phyloP scores from a whole-genome alignment of 2,113 vertebrate genomes.

The Hymenochirus boettgeri region DNA sequence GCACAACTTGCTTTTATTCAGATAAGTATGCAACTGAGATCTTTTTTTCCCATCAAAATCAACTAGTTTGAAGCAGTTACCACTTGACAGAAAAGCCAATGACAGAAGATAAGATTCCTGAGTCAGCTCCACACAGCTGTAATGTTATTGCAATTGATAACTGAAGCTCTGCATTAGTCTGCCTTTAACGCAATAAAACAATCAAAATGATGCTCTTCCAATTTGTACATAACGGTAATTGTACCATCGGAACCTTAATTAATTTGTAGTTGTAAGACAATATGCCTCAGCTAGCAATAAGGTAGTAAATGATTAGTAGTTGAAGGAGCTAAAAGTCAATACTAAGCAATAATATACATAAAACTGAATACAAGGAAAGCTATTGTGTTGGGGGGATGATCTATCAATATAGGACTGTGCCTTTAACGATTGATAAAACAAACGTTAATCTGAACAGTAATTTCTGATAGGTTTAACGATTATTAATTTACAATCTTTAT shows the following conservation, averaged over 20 bases:
- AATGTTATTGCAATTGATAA: conserved; percentile 39
- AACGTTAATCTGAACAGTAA: no score
- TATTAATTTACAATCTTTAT: no score
- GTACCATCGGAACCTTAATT: conserved; percentile 33
- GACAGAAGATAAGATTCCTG: conserved; percentile 1
- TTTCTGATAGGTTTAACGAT: no score
- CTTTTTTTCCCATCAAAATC: conserved; percentile 5
- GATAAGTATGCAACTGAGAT: conserved; percentile 7
- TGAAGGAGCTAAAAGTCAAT: conserved; percentile 18
- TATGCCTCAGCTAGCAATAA: conserved; percentile 20
- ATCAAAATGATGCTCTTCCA: conserved; percentile 25
- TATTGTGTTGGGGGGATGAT: no score
- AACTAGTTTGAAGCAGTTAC: conserved; percentile 21
- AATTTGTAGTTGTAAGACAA: conserved; percentile 27
- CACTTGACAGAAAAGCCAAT: conserved; percentile 28
- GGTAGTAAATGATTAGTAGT: conserved; percentile 22
- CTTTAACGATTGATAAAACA: no score
- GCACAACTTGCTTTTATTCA: not conserved
- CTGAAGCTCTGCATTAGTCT: conserved; percentile 1
- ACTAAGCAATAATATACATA: conserved; percentile 13
- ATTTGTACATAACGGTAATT: conserved; percentile 39
- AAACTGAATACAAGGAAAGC: not conserved
- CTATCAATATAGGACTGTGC: no score
- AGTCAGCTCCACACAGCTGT: conserved; percentile 22
- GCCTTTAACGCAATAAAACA: conserved; percentile 35